Percentiles rank a stretch among this genome's conserved stretches.
Evolutionary conservation across 1,140 invertebrate species (phyloP).

Genomic region (Frieseomelitta varia): DNA sequence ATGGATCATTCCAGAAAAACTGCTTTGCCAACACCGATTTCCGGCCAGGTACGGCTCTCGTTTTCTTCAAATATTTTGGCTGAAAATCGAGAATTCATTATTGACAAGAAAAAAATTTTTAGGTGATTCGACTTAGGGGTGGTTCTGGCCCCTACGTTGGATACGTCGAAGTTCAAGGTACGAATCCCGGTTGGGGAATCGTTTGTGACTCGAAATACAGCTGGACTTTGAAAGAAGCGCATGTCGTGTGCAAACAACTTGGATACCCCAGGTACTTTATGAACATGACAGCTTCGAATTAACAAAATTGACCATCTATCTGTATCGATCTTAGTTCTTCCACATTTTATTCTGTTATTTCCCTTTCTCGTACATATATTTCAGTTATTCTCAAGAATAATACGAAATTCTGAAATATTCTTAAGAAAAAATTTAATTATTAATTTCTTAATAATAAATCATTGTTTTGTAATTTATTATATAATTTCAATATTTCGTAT

Average conservation of each 20-base stretch:
- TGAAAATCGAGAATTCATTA: too few species aligned
- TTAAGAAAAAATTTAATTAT: too few species aligned
- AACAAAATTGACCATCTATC: background rate
- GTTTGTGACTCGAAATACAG: constrained; percentile 81
- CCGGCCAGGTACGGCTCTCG: constrained; percentile 72
- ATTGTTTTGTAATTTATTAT: too few species aligned
- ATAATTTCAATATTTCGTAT: too few species aligned
- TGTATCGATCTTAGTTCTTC: background rate
- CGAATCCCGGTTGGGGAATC: constrained; percentile 81
- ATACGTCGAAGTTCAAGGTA: constrained; percentile 82
- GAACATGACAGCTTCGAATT: background rate
- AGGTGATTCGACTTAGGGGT: constrained; percentile 82
- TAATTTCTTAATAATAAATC: too few species aligned
- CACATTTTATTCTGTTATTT: background rate
- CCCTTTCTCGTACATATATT: background rate
- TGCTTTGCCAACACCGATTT: constrained; percentile 67
- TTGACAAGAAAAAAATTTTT: constrained; percentile 44
- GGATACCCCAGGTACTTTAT: constrained; percentile 81
- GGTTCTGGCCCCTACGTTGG: constrained; percentile 81
- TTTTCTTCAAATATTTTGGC: too few species aligned
- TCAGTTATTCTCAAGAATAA: background rate
- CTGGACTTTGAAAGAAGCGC: constrained; percentile 83
- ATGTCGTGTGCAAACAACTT: constrained; percentile 83
- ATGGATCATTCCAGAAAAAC: constrained; percentile 57
- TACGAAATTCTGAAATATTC: too few species aligned